phyloP scores from a whole-genome alignment of 2,888 invertebrate species.

The Hydraecia micacea region DNA sequence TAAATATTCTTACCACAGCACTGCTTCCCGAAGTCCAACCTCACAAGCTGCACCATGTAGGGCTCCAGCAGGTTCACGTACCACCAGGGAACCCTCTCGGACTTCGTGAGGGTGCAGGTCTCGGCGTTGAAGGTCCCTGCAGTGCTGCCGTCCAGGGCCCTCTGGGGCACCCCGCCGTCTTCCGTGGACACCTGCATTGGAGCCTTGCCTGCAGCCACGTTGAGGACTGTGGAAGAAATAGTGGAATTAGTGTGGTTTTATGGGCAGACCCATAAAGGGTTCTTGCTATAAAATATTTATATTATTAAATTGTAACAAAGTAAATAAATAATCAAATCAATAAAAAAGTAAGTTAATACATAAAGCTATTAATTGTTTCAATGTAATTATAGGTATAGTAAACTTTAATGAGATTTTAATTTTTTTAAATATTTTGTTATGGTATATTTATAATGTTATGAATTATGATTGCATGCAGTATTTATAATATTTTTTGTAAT shows the following conservation, averaged over 20 bases:
- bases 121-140: conserved; percentile 94
- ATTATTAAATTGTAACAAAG: background rate
- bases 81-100: conserved; percentile 97
- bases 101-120: conserved; percentile 96
- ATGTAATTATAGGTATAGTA: too few species aligned
- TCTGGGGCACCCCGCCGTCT: conserved; percentile 96
- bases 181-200: conserved; percentile 98
- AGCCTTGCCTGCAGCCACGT: conserved; percentile 98
- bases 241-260: background rate
- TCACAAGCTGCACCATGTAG: conserved; percentile 98
- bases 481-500: too few species aligned
- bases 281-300: background rate
- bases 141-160: conserved; percentile 97
- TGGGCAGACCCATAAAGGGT: background rate
- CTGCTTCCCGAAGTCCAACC: conserved; percentile 97
- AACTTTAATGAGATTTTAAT: too few species aligned
- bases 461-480: too few species aligned
- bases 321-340: background rate
- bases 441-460: too few species aligned
- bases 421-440: too few species aligned
- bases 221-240: conserved; percentile 92
- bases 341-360: background rate
- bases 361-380: too few species aligned
- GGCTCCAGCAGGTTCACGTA: conserved; percentile 98
- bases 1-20: conserved; percentile 94